Evolutionary conservation across 2,888 invertebrate genomes (phyloP).

Genomic region (Dioctria linearis): DNA sequence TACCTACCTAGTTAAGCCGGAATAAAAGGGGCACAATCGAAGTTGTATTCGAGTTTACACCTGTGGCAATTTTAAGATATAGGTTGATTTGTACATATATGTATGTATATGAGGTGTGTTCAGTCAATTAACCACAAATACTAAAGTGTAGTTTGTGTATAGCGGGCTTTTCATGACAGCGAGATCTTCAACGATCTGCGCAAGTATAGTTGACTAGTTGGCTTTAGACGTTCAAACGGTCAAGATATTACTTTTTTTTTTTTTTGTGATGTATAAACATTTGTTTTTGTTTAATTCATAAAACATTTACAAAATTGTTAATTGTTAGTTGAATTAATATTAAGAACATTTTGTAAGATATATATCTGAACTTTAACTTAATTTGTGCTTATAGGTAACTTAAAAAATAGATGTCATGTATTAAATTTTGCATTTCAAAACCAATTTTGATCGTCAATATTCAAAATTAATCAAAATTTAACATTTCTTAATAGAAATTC

Average conservation of each 20-base stretch:
- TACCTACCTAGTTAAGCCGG: background rate
- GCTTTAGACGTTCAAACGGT: conserved; percentile 45
- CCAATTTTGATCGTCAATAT: too few relatives aligned
- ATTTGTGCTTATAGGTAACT: too few relatives aligned
- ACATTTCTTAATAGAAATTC: background rate
- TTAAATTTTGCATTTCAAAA: too few relatives aligned
- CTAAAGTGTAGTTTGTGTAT: background rate
- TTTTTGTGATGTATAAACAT: conserved; percentile 8
- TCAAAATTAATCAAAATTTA: background rate
- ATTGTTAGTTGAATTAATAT: too few relatives aligned
- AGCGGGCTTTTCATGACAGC: background rate
- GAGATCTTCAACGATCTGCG: conserved; percentile 1
- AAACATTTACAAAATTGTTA: background rate
- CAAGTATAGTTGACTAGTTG: conserved; percentile 46
- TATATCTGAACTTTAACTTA: too few relatives aligned
- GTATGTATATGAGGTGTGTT: conserved; percentile 6
- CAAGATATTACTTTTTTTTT: background rate
- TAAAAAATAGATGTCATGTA: too few relatives aligned
- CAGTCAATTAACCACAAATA: background rate
- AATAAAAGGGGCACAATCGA: background rate
- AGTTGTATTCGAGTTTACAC: conserved; percentile 23
- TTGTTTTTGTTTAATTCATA: conserved; percentile 38
- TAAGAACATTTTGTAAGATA: too few relatives aligned
- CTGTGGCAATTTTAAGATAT: conserved; percentile 21
- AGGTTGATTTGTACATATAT: background rate